Conservation (phyloP, 2,888 invertebrate genomes). For the Dione juno region DNA sequence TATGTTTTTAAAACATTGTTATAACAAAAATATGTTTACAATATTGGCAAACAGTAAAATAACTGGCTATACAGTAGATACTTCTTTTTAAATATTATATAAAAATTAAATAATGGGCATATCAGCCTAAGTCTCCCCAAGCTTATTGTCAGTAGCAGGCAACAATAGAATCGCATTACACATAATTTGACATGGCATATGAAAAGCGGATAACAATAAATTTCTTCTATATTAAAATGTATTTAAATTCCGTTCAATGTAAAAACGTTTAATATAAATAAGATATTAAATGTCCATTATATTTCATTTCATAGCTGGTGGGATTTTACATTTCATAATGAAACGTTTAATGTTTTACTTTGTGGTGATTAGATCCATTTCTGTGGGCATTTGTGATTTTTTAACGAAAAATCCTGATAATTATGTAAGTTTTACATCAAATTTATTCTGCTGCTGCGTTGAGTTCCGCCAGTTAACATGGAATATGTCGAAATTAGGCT, state of each 20-base stretch:
- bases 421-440: constrained; percentile 55
- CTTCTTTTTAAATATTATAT: neutral
- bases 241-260: constrained; percentile 45
- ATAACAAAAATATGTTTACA: no score
- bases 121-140: neutral
- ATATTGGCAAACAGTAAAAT: neutral
- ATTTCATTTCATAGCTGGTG: constrained; percentile 16
- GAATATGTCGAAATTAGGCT: no score
- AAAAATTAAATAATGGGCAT: neutral
- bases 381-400: constrained; percentile 43
- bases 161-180: constrained; percentile 9
- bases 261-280: constrained; percentile 39
- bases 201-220: constrained; percentile 28
- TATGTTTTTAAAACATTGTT: no score
- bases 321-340: constrained; percentile 27
- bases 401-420: constrained; percentile 51
- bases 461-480: no score
- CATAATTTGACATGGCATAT: constrained; percentile 7
- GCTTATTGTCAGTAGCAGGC: constrained; percentile 2
- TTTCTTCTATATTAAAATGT: constrained; percentile 44
- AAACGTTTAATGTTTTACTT: constrained; percentile 27
- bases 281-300: constrained; percentile 47
- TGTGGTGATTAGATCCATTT: constrained; percentile 14
- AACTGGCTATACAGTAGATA: neutral
- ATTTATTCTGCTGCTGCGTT: no score